Conservation (phyloP, 2,888 invertebrate genomes). For the Formica aserva region DNA sequence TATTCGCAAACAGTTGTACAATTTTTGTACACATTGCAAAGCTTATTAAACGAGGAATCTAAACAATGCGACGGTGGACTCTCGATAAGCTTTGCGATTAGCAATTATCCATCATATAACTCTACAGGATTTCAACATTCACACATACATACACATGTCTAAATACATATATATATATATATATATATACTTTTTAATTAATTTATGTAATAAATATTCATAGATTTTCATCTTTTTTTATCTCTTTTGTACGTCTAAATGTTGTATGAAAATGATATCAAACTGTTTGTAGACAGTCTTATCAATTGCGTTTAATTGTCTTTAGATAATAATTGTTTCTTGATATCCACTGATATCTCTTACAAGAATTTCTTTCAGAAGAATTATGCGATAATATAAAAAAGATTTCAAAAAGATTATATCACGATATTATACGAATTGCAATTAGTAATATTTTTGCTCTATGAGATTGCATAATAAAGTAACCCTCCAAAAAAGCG, state of each 20-base stretch:
- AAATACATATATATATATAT: not conserved
- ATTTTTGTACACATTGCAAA: not conserved
- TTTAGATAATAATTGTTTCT: not conserved
- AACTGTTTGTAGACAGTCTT: not conserved
- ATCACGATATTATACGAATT: not conserved
- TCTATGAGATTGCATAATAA: not conserved
- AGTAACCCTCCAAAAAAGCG: not conserved
- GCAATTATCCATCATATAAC: not conserved
- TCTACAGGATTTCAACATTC: not conserved
- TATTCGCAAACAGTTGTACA: not conserved
- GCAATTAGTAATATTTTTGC: not conserved
- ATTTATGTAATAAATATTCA: not conserved
- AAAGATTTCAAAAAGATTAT: not conserved
- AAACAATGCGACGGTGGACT: not conserved
- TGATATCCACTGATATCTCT: not conserved
- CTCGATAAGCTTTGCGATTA: slow-evolving; percentile 3
- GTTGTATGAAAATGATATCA: not conserved
- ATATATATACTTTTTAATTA: not conserved
- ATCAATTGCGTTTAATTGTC: not conserved
- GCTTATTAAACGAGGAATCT: not conserved
- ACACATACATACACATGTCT: not conserved
- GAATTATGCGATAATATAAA: not conserved
- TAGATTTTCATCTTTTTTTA: not conserved
- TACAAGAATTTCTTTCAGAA: not conserved
- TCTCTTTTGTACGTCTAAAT: not conserved